Evolutionary conservation across 1,140 invertebrate genomes (phyloP), one percentile per base, ranked within the genome.

Genomic region (Myzus persicae): DNA sequence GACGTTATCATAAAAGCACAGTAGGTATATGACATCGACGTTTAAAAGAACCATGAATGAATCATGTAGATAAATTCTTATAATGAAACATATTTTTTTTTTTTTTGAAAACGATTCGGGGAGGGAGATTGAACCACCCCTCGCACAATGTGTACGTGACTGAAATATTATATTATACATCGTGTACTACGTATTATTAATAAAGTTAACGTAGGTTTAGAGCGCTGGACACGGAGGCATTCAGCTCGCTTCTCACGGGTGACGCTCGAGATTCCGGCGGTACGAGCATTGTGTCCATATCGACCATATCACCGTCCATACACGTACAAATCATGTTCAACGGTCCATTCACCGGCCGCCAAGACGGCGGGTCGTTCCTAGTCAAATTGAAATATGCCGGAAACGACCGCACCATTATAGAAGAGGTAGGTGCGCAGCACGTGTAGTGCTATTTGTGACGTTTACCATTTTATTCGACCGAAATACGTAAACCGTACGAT

Each of bases 311-410:
- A 0, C 97, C 97, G 0, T 97, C 97, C 6, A 96, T 98, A 93
- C 98, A 98, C 94, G 95, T 98, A 1, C 97, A 97, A 0, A 95
- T 98, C 0, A 96, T 98, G 0, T 98, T 98, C 94, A 98, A 98
- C 94, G 98, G 98, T 0, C 95, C 96, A 22, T 48, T 54, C 5
- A 22, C 36, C 5, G 81, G 91, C 38, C 91, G 91, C 38, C 91
- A 93, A 93, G 91, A 93, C 46, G 22, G 46, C 26, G 91, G 91
- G 85, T 85, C 38, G 89, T 96, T 98, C 0, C 95, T 97, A n/a
- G 95, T 98, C 7, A 96, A 97, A 76, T 95, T 97, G 20, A 96
- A 97, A 81, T 95, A 97, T 84, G 95, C 96, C 2, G 97, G 97
- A 54, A 96, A 97, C 93, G 97, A 97, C 94, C 96, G 96, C 91